Base-by-base conservation (phyloP, 2,797 vertebrate species). In the Lycodopsis pacificus region DNA sequence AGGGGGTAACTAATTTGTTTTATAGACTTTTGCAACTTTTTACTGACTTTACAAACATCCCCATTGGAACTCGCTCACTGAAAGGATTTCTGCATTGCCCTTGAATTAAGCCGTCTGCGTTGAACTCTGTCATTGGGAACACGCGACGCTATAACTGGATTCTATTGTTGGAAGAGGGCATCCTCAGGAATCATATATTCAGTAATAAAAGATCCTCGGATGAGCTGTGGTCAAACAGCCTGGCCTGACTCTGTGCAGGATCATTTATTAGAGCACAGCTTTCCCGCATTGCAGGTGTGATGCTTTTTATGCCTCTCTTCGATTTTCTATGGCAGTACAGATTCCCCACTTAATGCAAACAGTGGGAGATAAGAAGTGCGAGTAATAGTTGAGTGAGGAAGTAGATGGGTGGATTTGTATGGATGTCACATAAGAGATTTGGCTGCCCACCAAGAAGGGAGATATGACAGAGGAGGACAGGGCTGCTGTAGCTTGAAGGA, bases 221-320 rank as follows among this genome's bases (percentile, higher is more conserved):
- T 74, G 78, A 71, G 76, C 66, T 69, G 74, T 69, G 34, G 51
- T 71, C 73, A 46, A 82, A 68, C 74, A 80, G 75, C 71, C 36
- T 10, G 44, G 65, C 59, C 71, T 67, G 71, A 73, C 76, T 73
- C 71, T 68, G 74, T 76, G 57, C 70, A 48, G 74, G 83, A 79
- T 91, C 80, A 69, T 93, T 92, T 90, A 86, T 89, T 86, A 86
- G 68, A 68, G 54, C 73, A n/a, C 49, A 59, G 80, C 71, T 76
- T 86, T 70, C 46, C 84, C 42, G 86, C 86, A 90, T 81, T 89
- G 88, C 91, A 84, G 86, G 72, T 86, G 82, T 71, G 73, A 79
- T 69, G 77, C 36, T 71, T 75, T 77, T 77, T 48, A 54, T 68
- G 62, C 63, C 34, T 81, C 64, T 71, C 56, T 68, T 77, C 8